Evolutionary conservation across 2,113 vertebrate species (phyloP), one percentile per base, ranked within the genome.

Genomic region (Phyllostomus hastatus): DNA sequence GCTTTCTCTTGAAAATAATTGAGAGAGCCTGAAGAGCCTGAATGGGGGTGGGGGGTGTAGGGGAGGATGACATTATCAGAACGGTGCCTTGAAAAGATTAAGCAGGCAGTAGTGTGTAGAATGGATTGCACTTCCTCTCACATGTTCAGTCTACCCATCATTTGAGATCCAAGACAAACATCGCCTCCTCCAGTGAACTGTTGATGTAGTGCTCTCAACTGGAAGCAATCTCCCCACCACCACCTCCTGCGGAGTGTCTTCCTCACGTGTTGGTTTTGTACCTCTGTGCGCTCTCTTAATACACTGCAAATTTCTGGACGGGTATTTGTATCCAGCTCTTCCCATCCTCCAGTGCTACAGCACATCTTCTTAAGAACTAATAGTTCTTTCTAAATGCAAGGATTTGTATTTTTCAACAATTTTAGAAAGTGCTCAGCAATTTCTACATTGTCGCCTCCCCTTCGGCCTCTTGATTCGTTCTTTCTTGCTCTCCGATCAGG

Each of bases 141-240:
- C 14, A 6, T 31, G 43, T 88, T 85, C 35, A 15, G 11, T 54
- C 35, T 88, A 64, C 9, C 10, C 24, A 14, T 86, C 14, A 50
- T 81, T 84, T 80, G 73, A 83, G 54, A 94, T 54, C 22, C 54
- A 91, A 95, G n/a, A 78, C 38, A 91, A 94, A 57, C n/a, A 75
- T 57, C 75, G 48, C 15, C 24, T 78, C n/a, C 35, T 90, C 69
- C 82, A 86, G 38, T 46, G 73, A 64, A 67, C 17, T 73, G 10
- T 38, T 50, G 5, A 52, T 57, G 46, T 24, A 17, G 22, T 89
- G 91, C 57, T 88, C 28, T 70, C 33, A 67, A 10, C 17, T 38
- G 31, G 26, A 96, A 94, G 16, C 31, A 61, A 24, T 76, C 33
- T 85, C 57, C 48, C 26, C 52, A 43, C 61, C 41, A 69, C 35